These are phyloP conservation scores for Pseudomugil tenellus DNA, from an alignment of 2,797 vertebrate genomes.

Conservation along the genomic window DNA sequence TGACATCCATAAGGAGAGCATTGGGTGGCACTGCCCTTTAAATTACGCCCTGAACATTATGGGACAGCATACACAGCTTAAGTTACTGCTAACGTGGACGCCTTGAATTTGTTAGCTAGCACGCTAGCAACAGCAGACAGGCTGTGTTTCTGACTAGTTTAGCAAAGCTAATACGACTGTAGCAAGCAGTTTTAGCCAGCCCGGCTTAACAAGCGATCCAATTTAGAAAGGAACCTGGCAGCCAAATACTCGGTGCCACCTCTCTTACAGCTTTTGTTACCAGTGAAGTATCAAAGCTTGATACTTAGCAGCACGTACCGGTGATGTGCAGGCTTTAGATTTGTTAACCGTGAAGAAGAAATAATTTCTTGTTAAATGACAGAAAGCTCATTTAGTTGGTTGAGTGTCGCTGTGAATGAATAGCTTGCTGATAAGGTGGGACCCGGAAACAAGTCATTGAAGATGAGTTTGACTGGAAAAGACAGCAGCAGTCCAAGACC, in stretches of 20 bases:
- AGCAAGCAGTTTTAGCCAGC: constrained; percentile 17
- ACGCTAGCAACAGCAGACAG: constrained; percentile 32
- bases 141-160: constrained; percentile 2
- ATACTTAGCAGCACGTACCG: constrained; percentile 50
- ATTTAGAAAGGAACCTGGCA: background rate
- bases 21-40: background rate
- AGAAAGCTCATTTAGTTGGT: background rate
- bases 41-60: background rate
- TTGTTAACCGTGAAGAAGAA: constrained; percentile 9
- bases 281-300: constrained; percentile 5
- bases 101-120: constrained; percentile 31
- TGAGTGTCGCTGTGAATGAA: background rate
- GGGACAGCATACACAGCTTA: background rate
- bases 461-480: constrained; percentile 13
- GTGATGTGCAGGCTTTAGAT: constrained; percentile 19
- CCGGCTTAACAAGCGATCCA: constrained; percentile 15
- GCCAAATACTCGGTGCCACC: background rate
- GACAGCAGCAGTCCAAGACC: constrained; percentile 6
- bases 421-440: background rate
- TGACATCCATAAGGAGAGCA: background rate
- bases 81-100: constrained; percentile 54
- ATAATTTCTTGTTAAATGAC: constrained; percentile 17
- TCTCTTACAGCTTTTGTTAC: background rate
- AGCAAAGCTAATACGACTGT: constrained; percentile 35
- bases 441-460: constrained; percentile 32